Evolutionary conservation across 2,797 vertebrate species (phyloP).

Genomic region (Hydrocynus forskahlii): DNA sequence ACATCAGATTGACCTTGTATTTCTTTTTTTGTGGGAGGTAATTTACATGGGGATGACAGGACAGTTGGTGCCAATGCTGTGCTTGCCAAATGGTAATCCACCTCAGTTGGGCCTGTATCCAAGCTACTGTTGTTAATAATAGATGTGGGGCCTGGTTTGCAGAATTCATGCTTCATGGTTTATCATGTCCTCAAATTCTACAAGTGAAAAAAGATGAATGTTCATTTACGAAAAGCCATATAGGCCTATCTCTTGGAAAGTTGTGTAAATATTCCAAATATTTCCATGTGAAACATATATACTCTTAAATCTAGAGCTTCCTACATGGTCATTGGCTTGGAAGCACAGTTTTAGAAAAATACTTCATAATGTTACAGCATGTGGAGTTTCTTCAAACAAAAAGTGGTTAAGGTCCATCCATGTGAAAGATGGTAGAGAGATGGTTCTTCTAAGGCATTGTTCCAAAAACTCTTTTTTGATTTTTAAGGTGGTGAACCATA

Average conservation of each 20-base stretch:
- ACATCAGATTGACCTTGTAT: conserved; percentile 57
- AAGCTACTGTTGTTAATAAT: conserved; percentile 58
- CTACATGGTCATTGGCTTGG: neutral
- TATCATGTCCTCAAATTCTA: conserved; percentile 26
- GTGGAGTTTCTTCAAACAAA: neutral
- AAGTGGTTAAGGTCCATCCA: neutral
- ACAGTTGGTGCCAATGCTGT: conserved; percentile 51
- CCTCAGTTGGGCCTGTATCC: conserved; percentile 50
- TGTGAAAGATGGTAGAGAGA: neutral
- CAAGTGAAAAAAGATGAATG: conserved; percentile 6
- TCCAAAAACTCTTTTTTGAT: neutral
- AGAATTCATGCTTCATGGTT: conserved; percentile 30
- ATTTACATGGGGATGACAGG: conserved; percentile 54
- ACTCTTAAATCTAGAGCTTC: neutral
- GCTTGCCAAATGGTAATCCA: conserved; percentile 61
- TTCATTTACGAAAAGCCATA: neutral
- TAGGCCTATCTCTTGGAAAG: neutral
- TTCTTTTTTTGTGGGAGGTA: conserved; percentile 35
- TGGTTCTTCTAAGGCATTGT: neutral
- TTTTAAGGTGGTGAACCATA: neutral
- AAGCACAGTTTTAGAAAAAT: neutral
- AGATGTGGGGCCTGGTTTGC: conserved; percentile 45
- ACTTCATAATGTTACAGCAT: no score
- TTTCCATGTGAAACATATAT: neutral
- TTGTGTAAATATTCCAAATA: neutral